Percentiles rank a stretch among this genome's conserved stretches.
These are phyloP conservation scores for Euphonia xanthogaster DNA, from an alignment of 2,797 vertebrate species.

Conservation along the genomic window DNA sequence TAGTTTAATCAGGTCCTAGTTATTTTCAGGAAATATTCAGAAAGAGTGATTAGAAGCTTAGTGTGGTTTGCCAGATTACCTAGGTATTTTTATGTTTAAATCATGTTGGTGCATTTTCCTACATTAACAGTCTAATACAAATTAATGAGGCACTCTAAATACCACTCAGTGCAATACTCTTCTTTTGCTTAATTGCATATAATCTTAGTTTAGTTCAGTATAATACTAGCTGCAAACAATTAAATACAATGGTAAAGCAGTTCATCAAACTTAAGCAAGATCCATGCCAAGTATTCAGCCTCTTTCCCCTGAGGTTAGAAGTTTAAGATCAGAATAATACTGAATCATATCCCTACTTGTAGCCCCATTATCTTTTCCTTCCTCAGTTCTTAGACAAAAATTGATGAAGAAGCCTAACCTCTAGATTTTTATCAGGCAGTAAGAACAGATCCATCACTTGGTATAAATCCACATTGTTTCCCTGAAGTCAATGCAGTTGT, in stretches of 20 bases:
- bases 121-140: conserved; percentile 51
- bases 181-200: conserved; percentile 61
- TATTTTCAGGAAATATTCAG: not conserved
- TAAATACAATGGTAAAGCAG: conserved; percentile 52
- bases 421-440: conserved; percentile 44
- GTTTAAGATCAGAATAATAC: conserved; percentile 33
- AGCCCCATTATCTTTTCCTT: conserved; percentile 17
- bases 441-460: conserved; percentile 28
- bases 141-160: conserved; percentile 42
- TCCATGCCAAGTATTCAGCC: conserved; percentile 31
- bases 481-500: not conserved
- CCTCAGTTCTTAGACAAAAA: conserved; percentile 28
- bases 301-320: conserved; percentile 16
- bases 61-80: not conserved
- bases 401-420: conserved; percentile 42
- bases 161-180: not conserved
- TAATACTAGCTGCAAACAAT: conserved; percentile 64
- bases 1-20: not conserved
- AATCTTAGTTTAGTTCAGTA: conserved; percentile 59
- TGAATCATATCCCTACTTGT: conserved; percentile 22
- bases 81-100: conserved; percentile 15
- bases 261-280: conserved; percentile 69
- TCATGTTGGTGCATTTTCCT: not conserved
- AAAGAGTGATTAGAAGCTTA: not conserved
- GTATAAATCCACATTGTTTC: conserved; percentile 5